These are phyloP conservation scores for Mystacides longicornis DNA, from an alignment of 2,888 invertebrate species.

Conservation along the genomic window DNA sequence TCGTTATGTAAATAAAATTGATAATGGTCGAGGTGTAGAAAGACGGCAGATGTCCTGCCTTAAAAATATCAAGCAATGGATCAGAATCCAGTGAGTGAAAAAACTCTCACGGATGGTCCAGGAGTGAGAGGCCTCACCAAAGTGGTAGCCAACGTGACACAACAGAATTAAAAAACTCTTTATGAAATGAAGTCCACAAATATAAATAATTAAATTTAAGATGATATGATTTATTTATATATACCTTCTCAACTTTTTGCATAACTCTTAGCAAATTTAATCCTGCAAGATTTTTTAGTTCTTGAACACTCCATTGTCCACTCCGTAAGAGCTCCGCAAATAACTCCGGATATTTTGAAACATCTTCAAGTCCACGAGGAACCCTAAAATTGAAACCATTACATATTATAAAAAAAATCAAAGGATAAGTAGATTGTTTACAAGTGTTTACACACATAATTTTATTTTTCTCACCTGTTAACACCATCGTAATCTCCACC, in stretches of 20 bases:
- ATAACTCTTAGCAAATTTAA: slow-evolving; percentile 57
- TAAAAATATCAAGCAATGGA: too few relatives aligned
- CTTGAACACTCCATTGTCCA: slow-evolving; percentile 54
- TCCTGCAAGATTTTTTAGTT: slow-evolving; percentile 58
- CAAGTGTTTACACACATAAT: not conserved
- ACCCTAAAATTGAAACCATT: slow-evolving; percentile 38
- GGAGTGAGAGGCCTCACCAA: too few relatives aligned
- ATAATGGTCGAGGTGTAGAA: too few relatives aligned
- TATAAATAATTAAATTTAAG: too few relatives aligned
- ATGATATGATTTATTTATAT: too few relatives aligned
- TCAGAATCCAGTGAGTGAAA: too few relatives aligned
- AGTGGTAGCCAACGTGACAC: too few relatives aligned
- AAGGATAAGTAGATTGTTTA: not conserved
- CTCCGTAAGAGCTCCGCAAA: slow-evolving; percentile 57
- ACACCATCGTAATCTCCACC: slow-evolving; percentile 58
- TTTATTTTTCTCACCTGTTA: slow-evolving; percentile 41
- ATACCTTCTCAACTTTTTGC: slow-evolving; percentile 51
- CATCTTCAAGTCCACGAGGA: slow-evolving; percentile 60
- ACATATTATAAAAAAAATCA: not conserved
- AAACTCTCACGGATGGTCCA: too few relatives aligned
- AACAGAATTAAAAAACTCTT: too few relatives aligned
- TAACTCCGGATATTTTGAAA: slow-evolving; percentile 61
- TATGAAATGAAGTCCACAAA: too few relatives aligned
- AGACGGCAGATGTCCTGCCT: too few relatives aligned
- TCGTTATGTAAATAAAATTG: too few relatives aligned